Base-by-base conservation (phyloP, 2,888 invertebrate genomes). In the Barypeithes pellucidus region DNA sequence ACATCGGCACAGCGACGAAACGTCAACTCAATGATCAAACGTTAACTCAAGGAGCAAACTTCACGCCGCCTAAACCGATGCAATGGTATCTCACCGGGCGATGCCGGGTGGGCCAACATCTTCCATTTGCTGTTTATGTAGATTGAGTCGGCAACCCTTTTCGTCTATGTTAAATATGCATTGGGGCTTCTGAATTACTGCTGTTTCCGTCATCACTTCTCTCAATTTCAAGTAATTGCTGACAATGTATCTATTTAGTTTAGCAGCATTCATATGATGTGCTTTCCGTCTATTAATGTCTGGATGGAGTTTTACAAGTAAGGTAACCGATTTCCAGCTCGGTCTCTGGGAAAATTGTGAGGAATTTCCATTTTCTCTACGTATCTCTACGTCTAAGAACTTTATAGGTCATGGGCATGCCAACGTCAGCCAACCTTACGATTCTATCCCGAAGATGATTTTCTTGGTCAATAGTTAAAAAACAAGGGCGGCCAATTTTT, bases 381-480 rank as follows among this genome's bases (percentile, higher is more conserved):
- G 24, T 57, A 57, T n/a, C 54, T 18, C 18, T 18, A 8, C 54
- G 22, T 33, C 20, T 52, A 20, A 52, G 52, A 52, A 1, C 2
- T 20, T 52, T 59, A 29, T 29, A 59, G 36, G 59, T 59, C 33
- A 59, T 29, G 16, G 59, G 59, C 59, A 33, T 33, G 33, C 33
- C 59, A 2, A 59, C 29, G 4, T 59, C 59, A 59, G 59, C 59
- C n/a, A 59, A 36, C 59, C 59, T 59, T 11, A 33, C 14, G 59
- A 59, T 59, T 33, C 59, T 59, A 16, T 59, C 33, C 33, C 33
- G 29, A 33, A 59, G 59, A 59, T 59, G 33, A 59, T 59, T 59
- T 59, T 59, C 59, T 59, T 24, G 24, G 5, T 24, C 5, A 2
- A 5, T 5, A 5, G 24, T 24, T 24, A 24, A 3, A 2, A 24